Percentiles rank a stretch among this genome's conserved stretches.
These are phyloP conservation scores for Pao palembangensis DNA, from an alignment of 2,113 vertebrate species.

Conservation along the genomic window DNA sequence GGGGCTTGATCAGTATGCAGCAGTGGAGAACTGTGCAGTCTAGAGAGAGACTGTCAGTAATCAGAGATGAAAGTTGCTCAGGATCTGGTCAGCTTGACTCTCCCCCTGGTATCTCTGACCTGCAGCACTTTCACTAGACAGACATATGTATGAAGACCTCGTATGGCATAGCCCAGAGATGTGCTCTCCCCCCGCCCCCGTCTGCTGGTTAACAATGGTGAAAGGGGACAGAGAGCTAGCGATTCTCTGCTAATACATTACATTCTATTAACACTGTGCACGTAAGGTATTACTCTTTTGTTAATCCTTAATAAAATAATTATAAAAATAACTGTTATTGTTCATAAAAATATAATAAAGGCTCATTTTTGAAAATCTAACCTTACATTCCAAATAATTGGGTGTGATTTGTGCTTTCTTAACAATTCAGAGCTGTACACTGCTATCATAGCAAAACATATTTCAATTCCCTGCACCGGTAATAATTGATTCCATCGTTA, in stretches of 20 bases:
- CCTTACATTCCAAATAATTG: too few species aligned
- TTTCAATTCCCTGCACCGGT: too few species aligned
- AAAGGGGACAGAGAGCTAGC: conserved; percentile 9
- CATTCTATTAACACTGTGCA: conserved; percentile 17
- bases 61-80: conserved; percentile 66
- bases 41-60: conserved; percentile 53
- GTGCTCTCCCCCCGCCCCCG: conserved; percentile 8
- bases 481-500: too few species aligned
- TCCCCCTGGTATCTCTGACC: conserved; percentile 52
- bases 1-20: conserved; percentile 57
- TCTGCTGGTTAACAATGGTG: conserved; percentile 23
- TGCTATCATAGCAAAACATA: too few species aligned
- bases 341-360: too few species aligned
- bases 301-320: too few species aligned
- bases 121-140: conserved; percentile 54
- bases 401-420: too few species aligned
- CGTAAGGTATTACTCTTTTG: conserved; percentile 22
- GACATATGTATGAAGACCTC: conserved; percentile 38
- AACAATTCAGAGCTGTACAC: too few species aligned
- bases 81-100: conserved; percentile 59
- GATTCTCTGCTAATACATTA: too few species aligned
- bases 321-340: too few species aligned
- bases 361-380: too few species aligned
- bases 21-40: conserved; percentile 45
- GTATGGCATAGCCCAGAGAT: conserved; percentile 52